Evolutionary conservation across 2,113 vertebrate genomes (phyloP).

Genomic region (Xyliphius kryptos): DNA sequence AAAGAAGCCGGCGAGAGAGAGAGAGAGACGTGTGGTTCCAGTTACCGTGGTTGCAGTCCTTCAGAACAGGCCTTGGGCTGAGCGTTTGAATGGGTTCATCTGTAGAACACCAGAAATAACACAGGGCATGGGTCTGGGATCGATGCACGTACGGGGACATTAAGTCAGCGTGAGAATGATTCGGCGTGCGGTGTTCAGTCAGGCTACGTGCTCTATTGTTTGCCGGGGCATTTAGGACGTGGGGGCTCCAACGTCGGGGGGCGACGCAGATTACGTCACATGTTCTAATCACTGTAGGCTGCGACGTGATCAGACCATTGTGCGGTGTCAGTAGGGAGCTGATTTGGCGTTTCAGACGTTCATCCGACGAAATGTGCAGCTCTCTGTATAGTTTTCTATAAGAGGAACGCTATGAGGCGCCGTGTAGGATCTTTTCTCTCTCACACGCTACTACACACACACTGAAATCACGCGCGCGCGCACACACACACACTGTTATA

Average conservation of each 20-base stretch:
- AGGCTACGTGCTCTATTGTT: not conserved
- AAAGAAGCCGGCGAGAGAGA: too few relatives aligned
- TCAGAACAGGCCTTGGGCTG: constrained; percentile 40
- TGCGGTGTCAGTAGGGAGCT: constrained; percentile 9
- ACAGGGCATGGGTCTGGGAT: too few relatives aligned
- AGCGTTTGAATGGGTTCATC: constrained; percentile 30
- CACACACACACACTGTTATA: too few relatives aligned
- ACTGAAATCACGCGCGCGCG: too few relatives aligned
- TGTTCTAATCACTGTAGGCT: not conserved
- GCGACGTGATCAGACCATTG: constrained; percentile 9
- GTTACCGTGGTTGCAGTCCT: constrained; percentile 44
- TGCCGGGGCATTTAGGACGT: not conserved
- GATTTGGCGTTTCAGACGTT: constrained; percentile 19
- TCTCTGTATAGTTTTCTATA: not conserved
- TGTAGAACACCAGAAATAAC: constrained; percentile 35
- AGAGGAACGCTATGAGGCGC: too few relatives aligned
- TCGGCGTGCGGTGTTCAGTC: not conserved
- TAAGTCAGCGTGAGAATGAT: too few relatives aligned
- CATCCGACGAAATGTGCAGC: constrained; percentile 2
- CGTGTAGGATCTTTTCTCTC: too few relatives aligned
- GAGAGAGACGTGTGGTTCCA: not conserved
- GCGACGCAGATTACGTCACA: constrained; percentile 14
- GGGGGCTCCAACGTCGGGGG: not conserved
- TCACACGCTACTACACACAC: too few relatives aligned
- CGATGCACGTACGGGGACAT: too few relatives aligned